phyloP scores from a whole-genome alignment of 2,113 vertebrate species.

The Chaenocephalus aceratus region DNA sequence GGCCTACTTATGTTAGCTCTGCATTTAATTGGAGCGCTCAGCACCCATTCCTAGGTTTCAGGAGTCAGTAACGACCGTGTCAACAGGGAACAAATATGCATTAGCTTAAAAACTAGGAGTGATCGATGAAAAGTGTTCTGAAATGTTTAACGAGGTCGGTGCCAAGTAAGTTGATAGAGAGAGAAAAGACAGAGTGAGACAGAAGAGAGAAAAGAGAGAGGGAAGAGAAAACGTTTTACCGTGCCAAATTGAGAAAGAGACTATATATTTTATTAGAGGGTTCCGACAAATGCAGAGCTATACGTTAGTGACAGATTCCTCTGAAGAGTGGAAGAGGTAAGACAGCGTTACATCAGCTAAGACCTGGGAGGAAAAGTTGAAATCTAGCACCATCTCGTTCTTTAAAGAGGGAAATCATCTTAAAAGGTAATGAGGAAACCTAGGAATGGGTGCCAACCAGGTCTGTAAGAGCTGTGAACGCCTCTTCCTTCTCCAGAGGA shows the following conservation, averaged over 20 bases:
- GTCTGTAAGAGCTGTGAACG: constrained; percentile 46
- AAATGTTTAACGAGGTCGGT: constrained; percentile 65
- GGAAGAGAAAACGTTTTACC: neutral
- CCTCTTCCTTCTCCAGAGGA: constrained; percentile 61
- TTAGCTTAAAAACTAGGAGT: constrained; percentile 7
- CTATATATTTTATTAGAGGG: constrained; percentile 12
- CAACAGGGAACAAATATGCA: constrained; percentile 20
- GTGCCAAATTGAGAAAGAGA: constrained; percentile 15
- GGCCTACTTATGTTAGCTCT: constrained; percentile 40
- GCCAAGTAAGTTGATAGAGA: constrained; percentile 43
- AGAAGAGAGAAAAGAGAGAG: constrained; percentile 1
- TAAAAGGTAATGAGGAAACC: constrained; percentile 62
- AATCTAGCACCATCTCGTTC: constrained; percentile 69
- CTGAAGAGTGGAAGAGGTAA: constrained; percentile 33
- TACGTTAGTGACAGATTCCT: constrained; percentile 29
- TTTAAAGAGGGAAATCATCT: constrained; percentile 29
- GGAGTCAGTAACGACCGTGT: neutral
- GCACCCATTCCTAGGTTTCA: constrained; percentile 77
- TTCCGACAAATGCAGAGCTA: constrained; percentile 62
- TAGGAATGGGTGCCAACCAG: constrained; percentile 76
- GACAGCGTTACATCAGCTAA: constrained; percentile 31
- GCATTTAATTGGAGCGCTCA: constrained; percentile 46
- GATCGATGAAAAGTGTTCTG: constrained; percentile 11
- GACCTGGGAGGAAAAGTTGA: constrained; percentile 38
- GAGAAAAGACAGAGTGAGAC: constrained; percentile 18